Evolutionary conservation across 2,113 vertebrate genomes (phyloP), one percentile per base, ranked within the genome.

Genomic region (Pipa parva): DNA sequence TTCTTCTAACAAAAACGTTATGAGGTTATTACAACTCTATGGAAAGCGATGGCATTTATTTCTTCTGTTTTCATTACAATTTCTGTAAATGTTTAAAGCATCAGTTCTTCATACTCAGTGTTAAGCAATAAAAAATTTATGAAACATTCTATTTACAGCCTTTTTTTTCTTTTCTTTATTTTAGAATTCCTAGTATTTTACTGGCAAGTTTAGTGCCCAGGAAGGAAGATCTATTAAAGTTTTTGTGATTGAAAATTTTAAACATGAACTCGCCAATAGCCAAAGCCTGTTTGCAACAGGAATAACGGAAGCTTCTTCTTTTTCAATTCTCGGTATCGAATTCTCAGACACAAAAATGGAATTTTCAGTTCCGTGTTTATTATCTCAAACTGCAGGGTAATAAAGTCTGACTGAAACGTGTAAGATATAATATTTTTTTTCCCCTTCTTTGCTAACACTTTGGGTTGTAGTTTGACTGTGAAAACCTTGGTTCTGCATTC

Each of bases 401-500:
- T 36, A 39, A 28, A 49, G 33, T 12, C 7, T 26, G 24, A 25
- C 8, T 28, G n/a, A 28, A 49, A 33, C 8, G 21, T 59, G 28
- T 20, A 39, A 12, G 45, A 45, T 37, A 18, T 26, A 37, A 27
- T 68, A 46, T 25, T 17, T 58, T 22, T 67, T 48, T 49, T n/a
- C n/a, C n/a, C n/a, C n/a, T 18, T 20, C 24, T 42, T 59, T n/a
- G 11, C 26, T 28, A 65, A 17, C 15, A 72, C 52, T 24, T 25
- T 45, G 71, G 52, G 31, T 58, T 56, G 45, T 20, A 51, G 61
- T 82, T 73, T 54, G 58, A 49, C 33, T 74, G 63, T 74, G 50
- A 59, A 46, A 74, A 74, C 54, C 63, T 74, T 59, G 68, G 64
- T 72, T 81, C 66, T 80, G 63, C 59, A 66, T 85, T 81, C 80